These are phyloP conservation scores for Podilymbus podiceps DNA, from an alignment of 2,113 vertebrate genomes.

Conservation along the genomic window DNA sequence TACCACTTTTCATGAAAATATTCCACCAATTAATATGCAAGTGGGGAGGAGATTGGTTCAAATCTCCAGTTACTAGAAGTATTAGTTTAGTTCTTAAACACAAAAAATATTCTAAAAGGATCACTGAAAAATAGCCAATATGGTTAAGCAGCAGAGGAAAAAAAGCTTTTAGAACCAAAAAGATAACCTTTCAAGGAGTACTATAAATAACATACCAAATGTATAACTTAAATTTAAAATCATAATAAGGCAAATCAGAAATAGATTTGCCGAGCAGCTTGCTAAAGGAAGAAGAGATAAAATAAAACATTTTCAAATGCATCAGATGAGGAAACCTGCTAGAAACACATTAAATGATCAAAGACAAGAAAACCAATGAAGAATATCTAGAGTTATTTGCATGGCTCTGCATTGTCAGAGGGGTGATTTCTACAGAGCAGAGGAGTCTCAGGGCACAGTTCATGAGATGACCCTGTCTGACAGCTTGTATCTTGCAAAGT, in stretches of 20 bases:
- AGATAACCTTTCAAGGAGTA: not conserved
- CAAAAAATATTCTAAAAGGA: not conserved
- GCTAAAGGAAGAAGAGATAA: not conserved
- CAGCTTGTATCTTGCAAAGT: not conserved
- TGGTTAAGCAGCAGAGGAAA: not conserved
- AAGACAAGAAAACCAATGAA: not conserved
- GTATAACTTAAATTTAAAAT: not conserved
- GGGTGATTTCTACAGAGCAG: not conserved
- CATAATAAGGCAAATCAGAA: not conserved
- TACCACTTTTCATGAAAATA: not conserved
- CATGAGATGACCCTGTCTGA: not conserved
- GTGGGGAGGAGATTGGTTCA: not conserved
- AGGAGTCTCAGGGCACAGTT: not conserved
- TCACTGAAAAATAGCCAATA: not conserved
- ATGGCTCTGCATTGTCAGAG: not conserved
- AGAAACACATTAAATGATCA: not conserved
- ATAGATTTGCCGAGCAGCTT: not conserved
- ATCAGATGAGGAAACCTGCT: not conserved
- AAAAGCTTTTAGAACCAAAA: not conserved
- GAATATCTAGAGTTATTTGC: not conserved
- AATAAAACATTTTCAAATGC: not conserved
- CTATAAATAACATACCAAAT: not conserved
- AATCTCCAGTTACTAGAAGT: not conserved
- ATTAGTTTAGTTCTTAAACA: not conserved
- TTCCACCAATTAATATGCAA: not conserved